These are phyloP conservation scores for Lamellibrachia luymesi DNA, from an alignment of 1,140 invertebrate species.

Conservation along the genomic window DNA sequence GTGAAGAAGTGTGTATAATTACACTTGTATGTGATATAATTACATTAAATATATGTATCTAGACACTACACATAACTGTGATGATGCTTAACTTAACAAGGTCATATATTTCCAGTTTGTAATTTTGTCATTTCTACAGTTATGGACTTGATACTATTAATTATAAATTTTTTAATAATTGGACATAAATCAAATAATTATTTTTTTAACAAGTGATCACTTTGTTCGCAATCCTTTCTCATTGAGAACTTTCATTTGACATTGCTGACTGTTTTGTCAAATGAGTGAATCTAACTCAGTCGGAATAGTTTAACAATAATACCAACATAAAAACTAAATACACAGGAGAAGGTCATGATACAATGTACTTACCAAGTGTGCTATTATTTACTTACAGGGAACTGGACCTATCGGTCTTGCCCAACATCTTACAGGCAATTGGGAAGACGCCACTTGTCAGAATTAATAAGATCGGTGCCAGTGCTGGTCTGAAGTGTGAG, in stretches of 20 bases:
- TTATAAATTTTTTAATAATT: neutral
- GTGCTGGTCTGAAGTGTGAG: constrained; percentile 84
- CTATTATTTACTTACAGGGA: constrained; percentile 39
- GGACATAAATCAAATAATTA: neutral
- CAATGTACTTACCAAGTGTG: neutral
- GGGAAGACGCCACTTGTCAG: constrained; percentile 90
- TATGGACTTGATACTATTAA: neutral
- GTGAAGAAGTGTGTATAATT: constrained; percentile 25
- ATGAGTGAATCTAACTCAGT: neutral
- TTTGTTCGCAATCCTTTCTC: neutral
- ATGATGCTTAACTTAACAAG: neutral
- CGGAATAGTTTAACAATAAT: neutral
- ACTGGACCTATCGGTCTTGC: constrained; percentile 68
- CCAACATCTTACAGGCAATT: constrained; percentile 80
- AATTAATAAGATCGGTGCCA: constrained; percentile 81
- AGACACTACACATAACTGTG: neutral
- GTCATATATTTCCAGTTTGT: neutral
- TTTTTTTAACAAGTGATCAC: neutral
- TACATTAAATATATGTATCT: neutral
- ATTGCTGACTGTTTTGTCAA: neutral
- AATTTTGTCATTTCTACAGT: neutral
- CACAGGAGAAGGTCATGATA: neutral
- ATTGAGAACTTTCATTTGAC: neutral
- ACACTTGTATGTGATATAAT: neutral
- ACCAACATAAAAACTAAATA: neutral